Percentiles rank a stretch among this genome's conserved stretches.
phyloP scores from a whole-genome alignment of 2,888 invertebrate genomes.

The Papilio protenor region DNA sequence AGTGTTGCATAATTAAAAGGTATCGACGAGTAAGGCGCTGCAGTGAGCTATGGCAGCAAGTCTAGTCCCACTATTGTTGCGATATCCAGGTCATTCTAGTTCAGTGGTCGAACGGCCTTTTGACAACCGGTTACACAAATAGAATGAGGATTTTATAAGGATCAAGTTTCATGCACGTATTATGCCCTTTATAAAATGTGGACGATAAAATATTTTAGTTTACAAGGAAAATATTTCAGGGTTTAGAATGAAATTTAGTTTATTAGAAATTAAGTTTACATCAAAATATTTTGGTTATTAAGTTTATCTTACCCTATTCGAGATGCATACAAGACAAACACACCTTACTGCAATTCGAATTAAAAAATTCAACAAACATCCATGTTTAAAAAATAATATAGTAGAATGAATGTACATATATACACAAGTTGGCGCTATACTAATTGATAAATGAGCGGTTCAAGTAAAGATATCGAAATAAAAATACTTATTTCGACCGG shows the following conservation, averaged over 20 bases:
- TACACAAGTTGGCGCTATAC: background rate
- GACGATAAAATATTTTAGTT: background rate
- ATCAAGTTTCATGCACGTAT: constrained; percentile 40
- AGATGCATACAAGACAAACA: background rate
- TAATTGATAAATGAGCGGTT: background rate
- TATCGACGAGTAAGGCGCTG: constrained; percentile 1
- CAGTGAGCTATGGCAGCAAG: constrained; percentile 50
- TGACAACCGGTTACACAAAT: constrained; percentile 62
- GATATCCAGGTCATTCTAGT: constrained; percentile 77
- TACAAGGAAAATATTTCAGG: background rate
- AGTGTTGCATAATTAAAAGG: constrained; percentile 35
- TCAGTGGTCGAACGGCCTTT: constrained; percentile 72
- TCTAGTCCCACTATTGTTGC: constrained; percentile 63
- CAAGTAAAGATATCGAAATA: background rate
- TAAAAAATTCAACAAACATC: background rate
- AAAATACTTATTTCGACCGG: background rate
- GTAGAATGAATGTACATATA: background rate
- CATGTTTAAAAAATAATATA: background rate
- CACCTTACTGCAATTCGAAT: background rate
- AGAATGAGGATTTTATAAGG: constrained; percentile 51
- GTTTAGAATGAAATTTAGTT: background rate
- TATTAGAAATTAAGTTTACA: background rate
- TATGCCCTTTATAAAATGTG: background rate
- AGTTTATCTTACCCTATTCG: background rate
- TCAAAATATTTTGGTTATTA: too few species aligned